Evolutionary conservation across 2,888 invertebrate species (phyloP).

Genomic region (Drosophila koepferae): DNA sequence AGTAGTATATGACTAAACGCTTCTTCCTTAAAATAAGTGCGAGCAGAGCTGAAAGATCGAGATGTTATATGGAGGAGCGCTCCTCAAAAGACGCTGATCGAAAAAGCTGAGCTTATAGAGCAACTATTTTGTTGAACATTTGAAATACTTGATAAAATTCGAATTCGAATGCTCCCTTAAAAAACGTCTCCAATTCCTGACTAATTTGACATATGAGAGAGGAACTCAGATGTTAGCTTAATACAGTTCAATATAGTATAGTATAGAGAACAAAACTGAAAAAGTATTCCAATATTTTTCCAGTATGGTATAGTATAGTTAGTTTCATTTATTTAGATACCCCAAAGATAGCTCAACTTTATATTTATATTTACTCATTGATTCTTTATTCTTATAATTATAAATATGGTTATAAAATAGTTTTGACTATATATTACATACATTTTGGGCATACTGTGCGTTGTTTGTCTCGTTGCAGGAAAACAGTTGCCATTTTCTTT

Average conservation of each 20-base stretch:
- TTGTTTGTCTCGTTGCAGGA: conserved; percentile 23
- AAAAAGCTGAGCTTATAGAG: not conserved
- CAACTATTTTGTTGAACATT: no score
- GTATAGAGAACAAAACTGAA: no score
- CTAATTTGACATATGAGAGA: not conserved
- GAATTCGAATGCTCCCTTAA: accelerated
- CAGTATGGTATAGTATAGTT: no score
- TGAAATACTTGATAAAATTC: not conserved
- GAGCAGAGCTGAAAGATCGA: not conserved
- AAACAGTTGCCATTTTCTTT: conserved; percentile 34
- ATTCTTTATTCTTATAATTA: no score
- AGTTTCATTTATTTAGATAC: not conserved
- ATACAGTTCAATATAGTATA: no score
- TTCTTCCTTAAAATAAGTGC: no score
- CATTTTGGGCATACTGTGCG: conserved; percentile 59
- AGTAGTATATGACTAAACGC: not conserved
- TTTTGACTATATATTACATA: conserved; percentile 42
- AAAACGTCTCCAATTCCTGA: not conserved
- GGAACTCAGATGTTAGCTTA: not conserved
- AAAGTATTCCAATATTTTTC: not conserved
- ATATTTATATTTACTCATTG: no score
- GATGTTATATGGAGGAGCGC: not conserved
- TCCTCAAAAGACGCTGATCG: not conserved
- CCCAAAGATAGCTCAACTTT: not conserved
- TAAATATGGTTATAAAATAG: not conserved